Conservation (phyloP, 1,140 invertebrate species). For the Drosophila repleta region DNA sequence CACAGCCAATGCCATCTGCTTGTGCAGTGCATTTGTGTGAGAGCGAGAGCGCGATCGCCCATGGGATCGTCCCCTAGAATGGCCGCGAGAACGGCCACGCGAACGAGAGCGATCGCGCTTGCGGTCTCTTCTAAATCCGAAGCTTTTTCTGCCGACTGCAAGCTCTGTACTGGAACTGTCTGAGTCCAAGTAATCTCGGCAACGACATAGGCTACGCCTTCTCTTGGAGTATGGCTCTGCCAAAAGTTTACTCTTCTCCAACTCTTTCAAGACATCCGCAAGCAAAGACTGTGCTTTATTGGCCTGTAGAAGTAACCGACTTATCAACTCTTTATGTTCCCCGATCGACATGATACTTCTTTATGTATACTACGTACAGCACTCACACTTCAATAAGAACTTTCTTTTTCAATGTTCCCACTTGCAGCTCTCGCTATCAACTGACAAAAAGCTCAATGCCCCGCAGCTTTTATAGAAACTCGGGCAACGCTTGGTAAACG, state of each 20-base stretch:
- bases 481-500: conserved; percentile 17
- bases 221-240: neutral
- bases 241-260: neutral
- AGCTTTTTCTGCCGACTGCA: neutral
- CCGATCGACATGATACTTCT: neutral
- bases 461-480: conserved; percentile 33
- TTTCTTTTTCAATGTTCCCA: neutral
- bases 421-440: conserved; percentile 5
- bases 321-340: neutral
- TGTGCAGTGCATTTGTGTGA: conserved; percentile 7
- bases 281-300: conserved; percentile 18
- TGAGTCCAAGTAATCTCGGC: neutral
- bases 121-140: neutral
- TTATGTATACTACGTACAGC: conserved; percentile 1
- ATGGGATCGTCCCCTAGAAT: conserved; percentile 36
- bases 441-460: conserved; percentile 15
- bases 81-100: conserved; percentile 34
- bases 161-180: conserved; percentile 2
- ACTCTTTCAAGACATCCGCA: conserved; percentile 2
- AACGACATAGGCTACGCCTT: neutral
- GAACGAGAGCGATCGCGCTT: conserved; percentile 32
- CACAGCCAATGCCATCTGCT: conserved; percentile 30
- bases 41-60: conserved; percentile 40
- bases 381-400: neutral
- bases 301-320: conserved; percentile 6